phyloP scores from a whole-genome alignment of 2,888 invertebrate genomes.

The Melanchra persicariae region DNA sequence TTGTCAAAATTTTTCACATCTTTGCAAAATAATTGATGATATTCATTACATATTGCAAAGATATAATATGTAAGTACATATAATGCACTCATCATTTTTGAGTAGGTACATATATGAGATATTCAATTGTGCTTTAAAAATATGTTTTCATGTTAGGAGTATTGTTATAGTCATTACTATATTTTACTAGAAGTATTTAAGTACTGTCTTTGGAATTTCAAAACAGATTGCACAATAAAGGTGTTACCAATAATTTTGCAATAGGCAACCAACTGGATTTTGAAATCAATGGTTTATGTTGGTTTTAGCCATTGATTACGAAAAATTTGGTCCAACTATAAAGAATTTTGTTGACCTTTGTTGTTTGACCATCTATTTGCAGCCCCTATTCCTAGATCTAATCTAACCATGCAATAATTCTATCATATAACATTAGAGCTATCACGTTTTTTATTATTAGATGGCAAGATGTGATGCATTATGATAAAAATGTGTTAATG shows the following conservation, averaged over 20 bases:
- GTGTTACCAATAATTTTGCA: conserved; percentile 24
- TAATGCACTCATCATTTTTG: not conserved
- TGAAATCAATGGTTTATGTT: not conserved
- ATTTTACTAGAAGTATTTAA: not conserved
- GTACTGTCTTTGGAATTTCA: not conserved
- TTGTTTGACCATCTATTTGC: not conserved
- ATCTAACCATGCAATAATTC: not conserved
- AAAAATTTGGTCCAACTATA: not conserved
- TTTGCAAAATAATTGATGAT: not conserved
- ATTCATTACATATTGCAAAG: not conserved
- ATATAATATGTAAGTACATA: too few species aligned
- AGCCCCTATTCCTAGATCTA: not conserved
- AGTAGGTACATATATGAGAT: not conserved
- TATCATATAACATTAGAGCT: not conserved
- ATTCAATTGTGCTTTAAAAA: not conserved
- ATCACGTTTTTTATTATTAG: conserved; percentile 7
- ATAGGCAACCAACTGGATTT: conserved; percentile 26
- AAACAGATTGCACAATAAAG: conserved; percentile 29
- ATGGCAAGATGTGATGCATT: not conserved
- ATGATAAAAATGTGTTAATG: not conserved
- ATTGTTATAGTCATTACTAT: too few species aligned
- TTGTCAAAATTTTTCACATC: not conserved
- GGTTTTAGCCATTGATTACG: not conserved
- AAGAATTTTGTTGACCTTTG: not conserved
- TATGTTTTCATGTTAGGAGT: too few species aligned